These are phyloP conservation scores for Nesogale talazaci DNA, from an alignment of 2,113 vertebrate genomes.

Conservation along the genomic window DNA sequence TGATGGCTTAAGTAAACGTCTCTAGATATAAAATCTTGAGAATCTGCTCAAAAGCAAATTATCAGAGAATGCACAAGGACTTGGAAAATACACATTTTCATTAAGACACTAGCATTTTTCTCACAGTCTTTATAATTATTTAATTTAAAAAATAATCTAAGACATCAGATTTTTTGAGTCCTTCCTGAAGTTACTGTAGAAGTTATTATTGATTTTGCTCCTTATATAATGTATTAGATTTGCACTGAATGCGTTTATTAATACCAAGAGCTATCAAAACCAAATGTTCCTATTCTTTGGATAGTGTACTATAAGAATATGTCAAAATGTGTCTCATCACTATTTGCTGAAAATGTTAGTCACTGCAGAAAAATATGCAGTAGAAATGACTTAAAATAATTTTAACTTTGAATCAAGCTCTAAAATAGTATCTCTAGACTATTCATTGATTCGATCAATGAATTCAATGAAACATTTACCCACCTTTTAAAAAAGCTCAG, in stretches of 20 bases:
- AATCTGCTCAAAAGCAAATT: conserved; percentile 33
- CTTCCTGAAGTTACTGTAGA: conserved; percentile 30
- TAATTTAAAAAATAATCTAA: neutral
- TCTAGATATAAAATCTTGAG: conserved; percentile 30
- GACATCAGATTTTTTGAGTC: neutral
- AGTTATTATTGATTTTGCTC: conserved; percentile 37
- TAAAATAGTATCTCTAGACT: neutral
- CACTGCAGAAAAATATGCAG: neutral
- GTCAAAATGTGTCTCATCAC: conserved; percentile 34
- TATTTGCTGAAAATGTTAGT: conserved; percentile 4
- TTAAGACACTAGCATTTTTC: conserved; percentile 55
- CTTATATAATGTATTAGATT: conserved; percentile 59
- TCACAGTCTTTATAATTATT: conserved; percentile 46
- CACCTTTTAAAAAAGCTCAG: neutral
- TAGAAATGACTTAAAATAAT: conserved; percentile 17
- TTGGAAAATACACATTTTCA: conserved; percentile 4
- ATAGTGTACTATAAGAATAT: neutral
- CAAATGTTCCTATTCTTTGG: conserved; percentile 41
- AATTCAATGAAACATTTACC: conserved; percentile 3
- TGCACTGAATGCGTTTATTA: conserved; percentile 34
- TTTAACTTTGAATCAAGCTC: conserved; percentile 27
- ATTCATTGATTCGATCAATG: conserved; percentile 4
- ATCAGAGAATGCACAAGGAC: neutral
- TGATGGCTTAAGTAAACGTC: conserved; percentile 39
- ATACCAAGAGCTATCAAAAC: conserved; percentile 35